Percentiles rank a stretch among this genome's conserved stretches.
phyloP scores from a whole-genome alignment of 2,113 vertebrate genomes.

The Poecile atricapillus region DNA sequence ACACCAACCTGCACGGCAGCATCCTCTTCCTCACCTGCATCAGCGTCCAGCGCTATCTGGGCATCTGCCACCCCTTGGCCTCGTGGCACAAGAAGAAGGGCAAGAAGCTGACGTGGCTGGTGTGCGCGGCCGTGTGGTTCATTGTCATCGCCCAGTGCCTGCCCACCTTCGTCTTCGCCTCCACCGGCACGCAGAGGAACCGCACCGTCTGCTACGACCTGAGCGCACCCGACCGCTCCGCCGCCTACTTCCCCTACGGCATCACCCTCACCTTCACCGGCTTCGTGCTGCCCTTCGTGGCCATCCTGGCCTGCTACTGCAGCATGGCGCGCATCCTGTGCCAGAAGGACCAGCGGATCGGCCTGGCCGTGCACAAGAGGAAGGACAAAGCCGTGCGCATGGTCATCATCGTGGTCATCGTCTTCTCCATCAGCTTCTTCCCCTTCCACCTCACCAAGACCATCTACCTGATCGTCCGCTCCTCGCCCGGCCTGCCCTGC shows the following conservation, averaged over 20 bases:
- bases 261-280: conserved; percentile 88
- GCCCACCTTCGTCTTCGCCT: conserved; percentile 87
- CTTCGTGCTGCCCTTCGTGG: conserved; percentile 87
- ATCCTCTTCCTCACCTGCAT: conserved; percentile 98
- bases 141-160: conserved; percentile 78
- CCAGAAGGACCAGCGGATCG: conserved; percentile 70
- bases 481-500: conserved; percentile 68
- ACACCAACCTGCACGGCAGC: conserved; percentile 92
- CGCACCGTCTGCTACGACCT: conserved; percentile 95
- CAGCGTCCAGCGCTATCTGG: conserved; percentile 92
- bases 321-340: conserved; percentile 85
- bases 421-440: conserved; percentile 91
- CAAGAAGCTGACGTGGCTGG: conserved; percentile 80
- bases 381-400: conserved; percentile 87
- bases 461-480: conserved; percentile 86
- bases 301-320: conserved; percentile 87
- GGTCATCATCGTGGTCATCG: conserved; percentile 84
- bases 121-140: conserved; percentile 84
- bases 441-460: conserved; percentile 96
- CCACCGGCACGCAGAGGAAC: conserved; percentile 89
- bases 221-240: conserved; percentile 76
- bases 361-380: conserved; percentile 71
- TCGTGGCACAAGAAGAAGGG: conserved; percentile 87
- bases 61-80: conserved; percentile 90
- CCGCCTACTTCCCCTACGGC: conserved; percentile 89